phyloP scores from a whole-genome alignment of 2,113 vertebrate genomes.

The Garra rufa region DNA sequence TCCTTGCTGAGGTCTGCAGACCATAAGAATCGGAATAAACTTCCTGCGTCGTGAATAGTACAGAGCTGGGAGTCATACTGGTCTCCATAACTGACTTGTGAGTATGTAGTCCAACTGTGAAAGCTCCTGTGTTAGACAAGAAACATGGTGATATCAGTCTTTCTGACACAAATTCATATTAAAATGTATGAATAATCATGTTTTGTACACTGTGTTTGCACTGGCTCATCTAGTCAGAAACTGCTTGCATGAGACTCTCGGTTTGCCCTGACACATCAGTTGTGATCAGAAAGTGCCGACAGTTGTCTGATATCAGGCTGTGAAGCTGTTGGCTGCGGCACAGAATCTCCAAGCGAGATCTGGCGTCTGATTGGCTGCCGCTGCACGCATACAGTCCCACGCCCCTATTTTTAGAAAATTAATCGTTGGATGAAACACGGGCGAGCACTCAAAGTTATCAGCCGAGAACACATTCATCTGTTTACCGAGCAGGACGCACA shows the following conservation, averaged over 20 bases:
- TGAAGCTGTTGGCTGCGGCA: neutral
- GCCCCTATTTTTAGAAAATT: constrained; percentile 2
- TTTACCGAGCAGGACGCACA: neutral
- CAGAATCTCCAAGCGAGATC: neutral
- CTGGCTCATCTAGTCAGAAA: neutral
- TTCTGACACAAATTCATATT: neutral
- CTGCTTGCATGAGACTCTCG: neutral
- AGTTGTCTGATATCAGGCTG: neutral
- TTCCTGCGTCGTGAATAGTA: too few species aligned
- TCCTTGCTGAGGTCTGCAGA: too few species aligned
- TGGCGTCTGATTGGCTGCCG: constrained; percentile 11
- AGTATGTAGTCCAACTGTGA: neutral
- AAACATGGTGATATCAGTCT: neutral
- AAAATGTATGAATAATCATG: neutral
- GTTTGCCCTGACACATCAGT: neutral
- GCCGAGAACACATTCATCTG: neutral
- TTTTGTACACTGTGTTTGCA: neutral
- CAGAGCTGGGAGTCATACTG: too few species aligned
- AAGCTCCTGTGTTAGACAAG: neutral
- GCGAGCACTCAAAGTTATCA: constrained; percentile 17
- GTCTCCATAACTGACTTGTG: too few species aligned
- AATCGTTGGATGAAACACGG: neutral
- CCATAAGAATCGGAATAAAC: too few species aligned
- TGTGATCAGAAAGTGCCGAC: neutral
- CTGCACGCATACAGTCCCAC: neutral